Conservation (phyloP, 2,113 vertebrate species). For the Halcyon malimbica region DNA sequence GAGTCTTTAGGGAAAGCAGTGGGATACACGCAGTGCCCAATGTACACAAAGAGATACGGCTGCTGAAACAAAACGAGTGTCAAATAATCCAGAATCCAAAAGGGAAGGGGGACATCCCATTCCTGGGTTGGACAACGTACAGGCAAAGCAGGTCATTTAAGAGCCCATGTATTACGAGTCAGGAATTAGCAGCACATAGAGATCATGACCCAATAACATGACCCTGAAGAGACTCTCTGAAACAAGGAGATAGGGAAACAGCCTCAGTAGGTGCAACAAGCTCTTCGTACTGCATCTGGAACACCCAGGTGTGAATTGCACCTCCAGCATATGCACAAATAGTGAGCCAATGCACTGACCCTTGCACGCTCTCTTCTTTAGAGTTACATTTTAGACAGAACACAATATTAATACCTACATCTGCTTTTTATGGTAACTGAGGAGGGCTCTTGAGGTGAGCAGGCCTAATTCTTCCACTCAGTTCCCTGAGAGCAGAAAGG, state of each 20-base stretch:
- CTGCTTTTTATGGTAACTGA: neutral
- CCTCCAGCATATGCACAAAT: fast-evolving
- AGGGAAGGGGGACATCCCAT: neutral
- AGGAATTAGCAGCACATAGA: neutral
- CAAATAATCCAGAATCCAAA: neutral
- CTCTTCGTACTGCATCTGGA: neutral
- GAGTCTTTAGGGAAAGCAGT: neutral
- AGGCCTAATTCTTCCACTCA: neutral
- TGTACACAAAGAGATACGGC: neutral
- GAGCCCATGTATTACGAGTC: neutral
- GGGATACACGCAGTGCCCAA: neutral
- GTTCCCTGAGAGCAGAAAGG: neutral
- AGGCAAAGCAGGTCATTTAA: neutral
- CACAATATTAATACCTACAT: neutral
- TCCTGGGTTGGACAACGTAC: fast-evolving
- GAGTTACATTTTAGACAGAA: neutral
- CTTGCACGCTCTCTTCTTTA: neutral
- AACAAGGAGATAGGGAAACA: neutral
- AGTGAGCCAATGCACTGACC: neutral
- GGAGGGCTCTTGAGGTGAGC: neutral
- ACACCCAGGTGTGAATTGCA: neutral
- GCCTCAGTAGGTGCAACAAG: neutral
- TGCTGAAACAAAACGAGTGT: neutral
- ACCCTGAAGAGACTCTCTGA: neutral
- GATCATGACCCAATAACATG: fast-evolving